Conservation (phyloP, 2,888 invertebrate genomes). For the Leuctra nigra region DNA sequence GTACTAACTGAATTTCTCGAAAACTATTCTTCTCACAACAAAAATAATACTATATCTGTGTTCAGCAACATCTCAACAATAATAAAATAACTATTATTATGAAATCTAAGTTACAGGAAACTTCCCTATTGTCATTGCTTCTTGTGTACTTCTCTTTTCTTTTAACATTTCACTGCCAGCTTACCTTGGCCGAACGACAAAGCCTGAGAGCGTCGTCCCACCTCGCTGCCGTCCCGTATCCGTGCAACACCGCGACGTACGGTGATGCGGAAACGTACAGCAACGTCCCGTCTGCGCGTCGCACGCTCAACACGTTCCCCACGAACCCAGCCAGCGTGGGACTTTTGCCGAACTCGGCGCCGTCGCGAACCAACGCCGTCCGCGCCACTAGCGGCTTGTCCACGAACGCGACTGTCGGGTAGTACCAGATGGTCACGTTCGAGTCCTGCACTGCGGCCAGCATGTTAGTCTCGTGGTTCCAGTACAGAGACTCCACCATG, state of each 20-base stretch:
- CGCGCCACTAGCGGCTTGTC: constrained; percentile 58
- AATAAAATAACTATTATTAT: too few relatives aligned
- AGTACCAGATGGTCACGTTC: constrained; percentile 74
- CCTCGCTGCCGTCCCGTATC: constrained; percentile 63
- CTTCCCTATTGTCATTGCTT: too few relatives aligned
- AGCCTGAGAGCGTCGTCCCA: constrained; percentile 83
- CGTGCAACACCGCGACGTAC: constrained; percentile 50
- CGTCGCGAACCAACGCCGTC: constrained; percentile 42
- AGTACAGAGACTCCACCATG: constrained; percentile 58
- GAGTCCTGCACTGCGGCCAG: constrained; percentile 72
- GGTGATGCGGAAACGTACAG: constrained; percentile 48
- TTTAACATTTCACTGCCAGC: too few relatives aligned
- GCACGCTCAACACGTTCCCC: constrained; percentile 75
- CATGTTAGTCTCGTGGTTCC: constrained; percentile 72
- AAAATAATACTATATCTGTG: too few relatives aligned
- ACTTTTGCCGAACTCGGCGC: constrained; percentile 69
- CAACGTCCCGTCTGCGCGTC: constrained; percentile 84
- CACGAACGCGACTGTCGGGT: constrained; percentile 63
- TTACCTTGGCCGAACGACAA: constrained; percentile 58
- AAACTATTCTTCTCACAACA: too few relatives aligned
- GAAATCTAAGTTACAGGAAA: too few relatives aligned
- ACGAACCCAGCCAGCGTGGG: constrained; percentile 75
- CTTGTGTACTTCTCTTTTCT: too few relatives aligned
- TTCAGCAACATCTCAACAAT: too few relatives aligned
- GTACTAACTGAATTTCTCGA: too few relatives aligned